These are phyloP conservation scores for Lytechinus variegatus DNA, from an alignment of 35 echinoderm and acorn worm species.

Conservation along the genomic window DNA sequence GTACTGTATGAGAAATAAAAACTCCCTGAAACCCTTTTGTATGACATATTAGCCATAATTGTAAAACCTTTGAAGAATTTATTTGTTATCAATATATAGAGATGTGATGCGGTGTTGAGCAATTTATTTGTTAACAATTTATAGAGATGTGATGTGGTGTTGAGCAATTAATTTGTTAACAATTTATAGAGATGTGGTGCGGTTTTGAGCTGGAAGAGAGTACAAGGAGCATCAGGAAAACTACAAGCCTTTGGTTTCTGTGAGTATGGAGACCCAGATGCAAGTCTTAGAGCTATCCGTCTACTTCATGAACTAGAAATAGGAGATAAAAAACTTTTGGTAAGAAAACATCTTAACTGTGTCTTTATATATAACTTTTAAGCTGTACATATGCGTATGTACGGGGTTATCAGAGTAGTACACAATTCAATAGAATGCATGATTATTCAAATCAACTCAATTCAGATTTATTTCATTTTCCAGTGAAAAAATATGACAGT, in stretches of 20 bases:
- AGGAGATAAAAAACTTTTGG: slow-evolving; percentile 95
- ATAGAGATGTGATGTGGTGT: slow-evolving; percentile 84
- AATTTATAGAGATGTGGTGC: slow-evolving; percentile 78
- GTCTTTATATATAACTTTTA: not conserved
- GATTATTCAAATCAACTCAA: no score
- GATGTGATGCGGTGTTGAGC: slow-evolving; percentile 82
- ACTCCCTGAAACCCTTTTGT: no score
- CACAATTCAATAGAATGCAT: no score
- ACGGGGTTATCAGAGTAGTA: no score
- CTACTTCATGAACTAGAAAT: slow-evolving; percentile 89
- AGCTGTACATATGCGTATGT: no score
- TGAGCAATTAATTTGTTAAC: slow-evolving; percentile 32
- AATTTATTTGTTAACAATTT: not conserved
- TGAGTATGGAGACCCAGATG: slow-evolving; percentile 92
- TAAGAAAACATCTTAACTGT: slow-evolving; percentile 57
- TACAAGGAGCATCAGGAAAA: slow-evolving; percentile 96
- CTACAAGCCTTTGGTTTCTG: slow-evolving; percentile 99
- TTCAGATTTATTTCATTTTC: no score
- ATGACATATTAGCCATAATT: not conserved
- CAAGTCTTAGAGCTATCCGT: slow-evolving; percentile 86
- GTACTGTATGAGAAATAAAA: no score
- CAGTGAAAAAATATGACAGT: no score
- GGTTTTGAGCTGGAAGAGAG: slow-evolving; percentile 93
- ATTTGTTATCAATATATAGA: slow-evolving; percentile 40
- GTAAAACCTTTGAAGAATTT: not conserved